Percentiles rank a stretch among this genome's conserved stretches.
These are phyloP conservation scores for Limnothrissa miodon DNA, from an alignment of 2,113 vertebrate genomes.

Conservation along the genomic window DNA sequence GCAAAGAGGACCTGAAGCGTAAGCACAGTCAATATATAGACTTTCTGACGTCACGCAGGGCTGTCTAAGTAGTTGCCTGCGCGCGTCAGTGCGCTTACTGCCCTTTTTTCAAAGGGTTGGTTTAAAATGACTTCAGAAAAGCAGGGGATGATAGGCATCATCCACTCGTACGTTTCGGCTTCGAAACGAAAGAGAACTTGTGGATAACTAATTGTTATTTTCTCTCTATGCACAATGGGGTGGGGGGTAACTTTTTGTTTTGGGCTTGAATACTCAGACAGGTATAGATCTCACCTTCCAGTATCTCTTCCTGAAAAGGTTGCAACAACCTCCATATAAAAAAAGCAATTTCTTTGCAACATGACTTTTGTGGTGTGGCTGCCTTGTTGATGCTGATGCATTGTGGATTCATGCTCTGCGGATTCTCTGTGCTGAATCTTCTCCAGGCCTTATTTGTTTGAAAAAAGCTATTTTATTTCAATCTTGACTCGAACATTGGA, in stretches of 20 bases:
- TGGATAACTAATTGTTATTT: background rate
- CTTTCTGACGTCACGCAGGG: too few species aligned
- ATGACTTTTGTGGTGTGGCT: slow-evolving; percentile 38
- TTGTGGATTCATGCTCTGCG: slow-evolving; percentile 55
- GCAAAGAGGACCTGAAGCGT: too few species aligned
- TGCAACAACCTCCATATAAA: slow-evolving; percentile 19
- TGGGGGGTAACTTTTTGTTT: background rate
- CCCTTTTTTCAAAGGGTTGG: too few species aligned
- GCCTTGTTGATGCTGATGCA: slow-evolving; percentile 51
- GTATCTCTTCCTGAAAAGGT: background rate
- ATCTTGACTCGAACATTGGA: slow-evolving; percentile 41
- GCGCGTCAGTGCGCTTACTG: too few species aligned
- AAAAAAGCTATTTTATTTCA: slow-evolving; percentile 49
- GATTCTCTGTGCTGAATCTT: slow-evolving; percentile 48
- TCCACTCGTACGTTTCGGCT: too few species aligned
- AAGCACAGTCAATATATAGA: too few species aligned
- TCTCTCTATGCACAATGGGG: too few species aligned
- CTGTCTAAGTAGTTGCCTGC: too few species aligned
- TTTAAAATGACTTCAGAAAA: too few species aligned
- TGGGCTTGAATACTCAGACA: background rate
- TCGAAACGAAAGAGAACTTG: too few species aligned
- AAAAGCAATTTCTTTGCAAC: slow-evolving; percentile 50
- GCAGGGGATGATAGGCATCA: too few species aligned
- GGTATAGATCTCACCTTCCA: background rate
- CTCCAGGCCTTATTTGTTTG: slow-evolving; percentile 53